Conservation (phyloP, 2,113 vertebrate species). For the Oryzias celebensis region DNA sequence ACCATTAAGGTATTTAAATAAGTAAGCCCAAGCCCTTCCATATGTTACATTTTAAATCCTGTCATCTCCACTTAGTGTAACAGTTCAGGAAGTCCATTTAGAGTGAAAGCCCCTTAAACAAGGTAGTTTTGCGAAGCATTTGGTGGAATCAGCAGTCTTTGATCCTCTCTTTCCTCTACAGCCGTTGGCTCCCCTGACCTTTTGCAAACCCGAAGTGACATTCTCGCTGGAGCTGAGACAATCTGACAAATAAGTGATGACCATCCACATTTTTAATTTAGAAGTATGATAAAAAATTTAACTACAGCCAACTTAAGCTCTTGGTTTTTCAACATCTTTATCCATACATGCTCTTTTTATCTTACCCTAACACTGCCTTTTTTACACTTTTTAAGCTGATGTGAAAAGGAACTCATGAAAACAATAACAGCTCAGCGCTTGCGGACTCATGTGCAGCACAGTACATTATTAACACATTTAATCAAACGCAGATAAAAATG, state of each 20-base stretch:
- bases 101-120: conserved; percentile 65
- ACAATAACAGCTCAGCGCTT: too few relatives aligned
- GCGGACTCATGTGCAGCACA: too few relatives aligned
- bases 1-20: conserved; percentile 53
- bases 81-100: conserved; percentile 60
- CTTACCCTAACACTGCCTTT: conserved; percentile 10
- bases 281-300: conserved; percentile 75
- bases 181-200: conserved; percentile 56
- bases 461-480: too few relatives aligned
- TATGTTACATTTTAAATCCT: conserved; percentile 71
- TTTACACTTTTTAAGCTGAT: too few relatives aligned
- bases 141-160: conserved; percentile 63
- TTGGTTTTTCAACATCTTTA: conserved; percentile 67
- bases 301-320: conserved; percentile 62
- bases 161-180: conserved; percentile 48
- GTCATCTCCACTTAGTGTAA: conserved; percentile 70
- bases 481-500: too few relatives aligned
- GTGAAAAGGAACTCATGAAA: too few relatives aligned
- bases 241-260: conserved; percentile 82
- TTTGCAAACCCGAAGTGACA: conserved; percentile 72
- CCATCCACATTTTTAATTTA: conserved; percentile 81
- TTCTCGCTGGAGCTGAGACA: conserved; percentile 65
- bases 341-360: neutral
- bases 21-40: conserved; percentile 66
- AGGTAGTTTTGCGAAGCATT: conserved; percentile 60